These are phyloP conservation scores for Danio choprae DNA, from an alignment of 2,797 vertebrate species.

Conservation along the genomic window DNA sequence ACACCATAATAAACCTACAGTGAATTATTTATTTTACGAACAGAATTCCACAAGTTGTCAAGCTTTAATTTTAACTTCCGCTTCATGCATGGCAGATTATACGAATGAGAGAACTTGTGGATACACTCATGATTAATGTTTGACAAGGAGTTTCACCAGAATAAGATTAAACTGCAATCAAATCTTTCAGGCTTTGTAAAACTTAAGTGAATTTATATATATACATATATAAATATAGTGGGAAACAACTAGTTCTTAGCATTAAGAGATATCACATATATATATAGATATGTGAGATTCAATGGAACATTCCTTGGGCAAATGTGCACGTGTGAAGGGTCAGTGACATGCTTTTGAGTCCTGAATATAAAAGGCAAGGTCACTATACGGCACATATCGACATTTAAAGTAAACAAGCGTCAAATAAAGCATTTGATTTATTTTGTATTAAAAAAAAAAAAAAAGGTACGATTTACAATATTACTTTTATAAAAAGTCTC, in stretches of 20 bases:
- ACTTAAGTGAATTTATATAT: no score
- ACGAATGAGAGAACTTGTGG: background rate
- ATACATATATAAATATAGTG: no score
- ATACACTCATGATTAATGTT: background rate
- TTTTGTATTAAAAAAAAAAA: slow-evolving; percentile 89
- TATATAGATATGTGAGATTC: slow-evolving; percentile 7
- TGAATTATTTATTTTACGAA: slow-evolving; percentile 8
- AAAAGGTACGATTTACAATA: slow-evolving; percentile 98
- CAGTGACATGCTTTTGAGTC: slow-evolving; percentile 17
- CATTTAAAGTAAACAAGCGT: slow-evolving; percentile 67
- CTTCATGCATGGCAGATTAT: slow-evolving; percentile 14
- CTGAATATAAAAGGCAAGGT: background rate
- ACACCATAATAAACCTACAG: background rate
- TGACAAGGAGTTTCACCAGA: background rate
- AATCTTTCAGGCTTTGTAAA: background rate
- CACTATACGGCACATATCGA: slow-evolving; percentile 1
- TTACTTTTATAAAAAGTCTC: slow-evolving; percentile 99
- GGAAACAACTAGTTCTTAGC: no score
- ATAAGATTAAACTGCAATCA: background rate
- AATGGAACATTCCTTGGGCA: background rate
- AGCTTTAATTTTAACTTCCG: background rate
- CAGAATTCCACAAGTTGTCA: background rate
- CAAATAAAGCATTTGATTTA: slow-evolving; percentile 96
- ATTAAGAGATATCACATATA: no score
- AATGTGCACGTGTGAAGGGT: slow-evolving; percentile 14